A percentile compares a stretch with the other conserved stretches of the same genome.
Evolutionary conservation across 2,113 vertebrate genomes (phyloP).

Genomic region (Oncorhynchus keta): DNA sequence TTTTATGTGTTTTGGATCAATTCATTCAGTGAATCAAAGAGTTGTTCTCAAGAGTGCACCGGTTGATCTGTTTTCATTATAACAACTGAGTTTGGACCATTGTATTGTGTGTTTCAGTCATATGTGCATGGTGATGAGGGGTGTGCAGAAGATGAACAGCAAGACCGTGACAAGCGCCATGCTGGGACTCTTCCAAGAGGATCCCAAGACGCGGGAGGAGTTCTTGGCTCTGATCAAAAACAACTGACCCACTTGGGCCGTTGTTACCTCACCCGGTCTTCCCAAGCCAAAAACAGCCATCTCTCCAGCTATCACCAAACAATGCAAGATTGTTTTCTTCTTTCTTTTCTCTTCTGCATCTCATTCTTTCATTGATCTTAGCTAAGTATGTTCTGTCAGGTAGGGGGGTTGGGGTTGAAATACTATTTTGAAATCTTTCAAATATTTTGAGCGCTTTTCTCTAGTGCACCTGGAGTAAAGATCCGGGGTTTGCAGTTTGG

Average conservation of each 20-base stretch:
- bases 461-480: too few relatives aligned
- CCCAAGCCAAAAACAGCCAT: not conserved
- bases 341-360: too few relatives aligned
- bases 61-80: not conserved
- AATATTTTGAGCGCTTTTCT: too few relatives aligned
- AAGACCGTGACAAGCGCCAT: conserved; percentile 58
- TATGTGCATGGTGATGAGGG: conserved; percentile 67
- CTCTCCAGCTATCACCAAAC: too few relatives aligned
- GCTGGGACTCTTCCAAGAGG: conserved; percentile 62
- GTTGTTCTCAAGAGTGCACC: not conserved
- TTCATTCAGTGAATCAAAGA: not conserved
- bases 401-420: too few relatives aligned
- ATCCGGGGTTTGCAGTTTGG: too few relatives aligned
- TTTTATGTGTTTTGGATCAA: not conserved
- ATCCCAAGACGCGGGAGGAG: conserved; percentile 65
- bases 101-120: conserved; percentile 45
- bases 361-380: too few relatives aligned
- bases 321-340: too few relatives aligned
- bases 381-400: too few relatives aligned
- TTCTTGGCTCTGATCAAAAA: conserved; percentile 61
- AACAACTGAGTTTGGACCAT: not conserved
- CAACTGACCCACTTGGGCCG: conserved; percentile 39
- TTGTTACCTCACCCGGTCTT: conserved; percentile 5
- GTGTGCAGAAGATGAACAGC: conserved; percentile 70
- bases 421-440: too few relatives aligned